These are phyloP conservation scores for Escarpia spicata DNA, from an alignment of 2,888 invertebrate species.

Conservation along the genomic window DNA sequence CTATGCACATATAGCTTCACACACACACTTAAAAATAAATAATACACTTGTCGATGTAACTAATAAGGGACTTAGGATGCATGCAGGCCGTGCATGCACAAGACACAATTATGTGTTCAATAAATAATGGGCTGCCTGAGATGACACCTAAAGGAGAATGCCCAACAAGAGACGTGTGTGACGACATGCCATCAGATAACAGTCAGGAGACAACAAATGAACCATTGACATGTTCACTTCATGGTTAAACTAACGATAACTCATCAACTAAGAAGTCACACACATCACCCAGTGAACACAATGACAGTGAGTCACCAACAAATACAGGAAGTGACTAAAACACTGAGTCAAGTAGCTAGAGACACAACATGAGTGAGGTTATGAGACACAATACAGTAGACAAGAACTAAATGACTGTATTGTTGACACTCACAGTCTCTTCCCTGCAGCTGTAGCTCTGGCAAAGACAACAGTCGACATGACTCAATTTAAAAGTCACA, in stretches of 20 bases:
- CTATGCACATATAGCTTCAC: not conserved
- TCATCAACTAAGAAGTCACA: no score
- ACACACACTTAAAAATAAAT: no score
- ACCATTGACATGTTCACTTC: not conserved
- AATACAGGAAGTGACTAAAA: not conserved
- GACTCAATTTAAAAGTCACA: not conserved
- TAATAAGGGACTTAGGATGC: not conserved
- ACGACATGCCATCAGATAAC: not conserved
- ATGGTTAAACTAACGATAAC: not conserved
- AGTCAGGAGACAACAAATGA: not conserved
- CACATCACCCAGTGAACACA: no score
- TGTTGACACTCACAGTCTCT: constrained; percentile 9
- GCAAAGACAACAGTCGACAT: not conserved
- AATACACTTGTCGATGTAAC: not conserved
- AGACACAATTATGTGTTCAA: not conserved
- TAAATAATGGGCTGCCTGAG: not conserved
- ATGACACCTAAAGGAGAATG: not conserved
- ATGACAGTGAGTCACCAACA: not conserved
- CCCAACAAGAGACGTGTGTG: not conserved
- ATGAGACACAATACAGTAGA: not conserved
- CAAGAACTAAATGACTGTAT: not conserved
- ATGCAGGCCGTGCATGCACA: not conserved
- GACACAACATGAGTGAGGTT: not conserved
- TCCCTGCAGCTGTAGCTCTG: constrained; percentile 16
- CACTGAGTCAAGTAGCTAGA: not conserved